Conservation (phyloP, 2,113 vertebrate species). For the Xenotilapia flavipinnis region DNA sequence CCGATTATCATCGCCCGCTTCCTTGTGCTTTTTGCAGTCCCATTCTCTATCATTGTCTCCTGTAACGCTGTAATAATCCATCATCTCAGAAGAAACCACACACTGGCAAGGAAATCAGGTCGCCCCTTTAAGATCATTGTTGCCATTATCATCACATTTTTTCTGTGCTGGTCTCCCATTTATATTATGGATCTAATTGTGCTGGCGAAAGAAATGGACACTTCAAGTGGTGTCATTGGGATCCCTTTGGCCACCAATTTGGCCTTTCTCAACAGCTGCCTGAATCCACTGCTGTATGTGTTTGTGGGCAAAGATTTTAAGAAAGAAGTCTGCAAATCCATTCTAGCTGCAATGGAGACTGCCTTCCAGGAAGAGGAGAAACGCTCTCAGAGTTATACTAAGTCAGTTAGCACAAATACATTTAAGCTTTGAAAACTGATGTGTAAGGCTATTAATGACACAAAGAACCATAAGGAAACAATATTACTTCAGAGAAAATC, state of each 20-base stretch:
- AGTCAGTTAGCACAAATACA: conserved; percentile 69
- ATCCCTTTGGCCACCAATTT: conserved; percentile 53
- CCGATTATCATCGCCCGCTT: background rate
- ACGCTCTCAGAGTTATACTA: conserved; percentile 62
- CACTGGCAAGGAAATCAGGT: background rate
- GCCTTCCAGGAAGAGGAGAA: conserved; percentile 73
- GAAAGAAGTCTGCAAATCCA: background rate
- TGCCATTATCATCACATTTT: background rate
- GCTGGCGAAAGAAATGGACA: background rate
- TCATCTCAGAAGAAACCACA: background rate
- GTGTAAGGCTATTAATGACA: background rate
- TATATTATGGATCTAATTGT: background rate
- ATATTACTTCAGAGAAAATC: background rate
- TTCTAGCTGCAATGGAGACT: conserved; percentile 52
- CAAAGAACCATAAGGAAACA: background rate
- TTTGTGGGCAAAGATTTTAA: conserved; percentile 55
- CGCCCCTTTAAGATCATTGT: background rate
- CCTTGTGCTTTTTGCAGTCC: background rate
- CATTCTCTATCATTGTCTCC: background rate
- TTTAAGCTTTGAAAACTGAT: conserved; percentile 48
- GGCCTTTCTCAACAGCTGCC: background rate
- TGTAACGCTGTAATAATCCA: background rate
- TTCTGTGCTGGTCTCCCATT: background rate
- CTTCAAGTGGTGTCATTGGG: conserved; percentile 19
- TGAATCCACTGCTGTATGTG: background rate